These are phyloP conservation scores for Tragulus kanchil DNA, from an alignment of 2,113 vertebrate species.

Conservation along the genomic window DNA sequence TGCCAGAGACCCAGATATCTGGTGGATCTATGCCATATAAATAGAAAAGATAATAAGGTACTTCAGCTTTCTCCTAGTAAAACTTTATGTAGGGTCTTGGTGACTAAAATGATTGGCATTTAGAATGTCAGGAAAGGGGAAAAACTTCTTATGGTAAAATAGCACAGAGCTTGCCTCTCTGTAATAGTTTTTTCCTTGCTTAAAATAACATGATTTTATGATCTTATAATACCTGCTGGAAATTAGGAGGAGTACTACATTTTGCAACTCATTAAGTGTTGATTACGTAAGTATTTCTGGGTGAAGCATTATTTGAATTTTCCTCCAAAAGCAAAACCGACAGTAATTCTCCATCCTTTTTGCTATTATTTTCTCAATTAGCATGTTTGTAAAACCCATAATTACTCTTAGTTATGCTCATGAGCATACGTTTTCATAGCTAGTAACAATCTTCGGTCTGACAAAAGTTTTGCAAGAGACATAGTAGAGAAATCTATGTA, in stretches of 20 bases:
- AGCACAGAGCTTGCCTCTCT: slow-evolving; percentile 69
- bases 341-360: slow-evolving; percentile 78
- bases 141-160: slow-evolving; percentile 79
- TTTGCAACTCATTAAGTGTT: slow-evolving; percentile 83
- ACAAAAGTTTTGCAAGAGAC: slow-evolving; percentile 75
- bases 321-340: slow-evolving; percentile 81
- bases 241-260: slow-evolving; percentile 78
- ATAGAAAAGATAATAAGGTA: slow-evolving; percentile 78
- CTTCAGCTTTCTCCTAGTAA: slow-evolving; percentile 70
- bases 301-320: slow-evolving; percentile 83
- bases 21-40: slow-evolving; percentile 71
- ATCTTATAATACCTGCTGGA: slow-evolving; percentile 80
- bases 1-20: slow-evolving; percentile 59
- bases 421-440: slow-evolving; percentile 78
- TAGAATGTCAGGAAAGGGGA: slow-evolving; percentile 78
- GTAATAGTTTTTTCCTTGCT: slow-evolving; percentile 70
- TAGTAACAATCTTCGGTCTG: slow-evolving; percentile 75
- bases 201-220: slow-evolving; percentile 81
- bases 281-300: slow-evolving; percentile 85
- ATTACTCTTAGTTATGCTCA: slow-evolving; percentile 84
- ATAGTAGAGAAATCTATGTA: slow-evolving; percentile 53
- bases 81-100: slow-evolving; percentile 75
- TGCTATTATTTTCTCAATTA: slow-evolving; percentile 83
- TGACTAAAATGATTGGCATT: slow-evolving; percentile 85
- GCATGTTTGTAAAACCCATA: slow-evolving; percentile 84